Conservation (phyloP, 2,888 invertebrate genomes). For the Strigamia transsilvanica region DNA sequence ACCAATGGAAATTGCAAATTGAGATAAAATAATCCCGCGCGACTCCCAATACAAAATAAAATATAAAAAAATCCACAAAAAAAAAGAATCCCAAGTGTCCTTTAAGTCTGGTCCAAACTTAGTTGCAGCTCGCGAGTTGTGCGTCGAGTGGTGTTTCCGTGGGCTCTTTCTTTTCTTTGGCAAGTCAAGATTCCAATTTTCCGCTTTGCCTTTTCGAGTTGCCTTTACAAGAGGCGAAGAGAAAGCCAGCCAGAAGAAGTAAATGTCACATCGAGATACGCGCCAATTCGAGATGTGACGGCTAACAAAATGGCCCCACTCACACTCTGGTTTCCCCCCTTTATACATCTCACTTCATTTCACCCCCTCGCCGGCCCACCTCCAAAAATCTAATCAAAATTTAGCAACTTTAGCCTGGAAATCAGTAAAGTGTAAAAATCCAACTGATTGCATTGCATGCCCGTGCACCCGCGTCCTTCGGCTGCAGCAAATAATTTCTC, state of each 20-base stretch:
- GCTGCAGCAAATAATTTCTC: no score
- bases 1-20: background rate
- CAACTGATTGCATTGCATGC: no score
- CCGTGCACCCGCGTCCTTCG: no score
- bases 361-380: background rate
- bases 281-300: slow-evolving; percentile 30
- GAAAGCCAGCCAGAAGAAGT: slow-evolving; percentile 12
- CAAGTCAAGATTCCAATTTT: slow-evolving; percentile 26
- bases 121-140: background rate
- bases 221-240: slow-evolving; percentile 16
- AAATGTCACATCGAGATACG: slow-evolving; percentile 25
- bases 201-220: slow-evolving; percentile 30
- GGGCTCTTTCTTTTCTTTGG: background rate
- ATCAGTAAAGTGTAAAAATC: no score
- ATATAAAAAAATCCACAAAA: background rate
- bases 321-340: background rate
- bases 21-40: background rate
- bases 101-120: background rate
- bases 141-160: background rate
- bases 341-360: background rate
- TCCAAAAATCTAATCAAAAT: no score
- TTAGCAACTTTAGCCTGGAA: no score
- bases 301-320: slow-evolving; percentile 21
- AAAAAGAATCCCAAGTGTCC: background rate
- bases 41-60: background rate